Base-by-base conservation (phyloP, 2,113 vertebrate genomes). In the Sinocyclocheilus maitianheensis region DNA sequence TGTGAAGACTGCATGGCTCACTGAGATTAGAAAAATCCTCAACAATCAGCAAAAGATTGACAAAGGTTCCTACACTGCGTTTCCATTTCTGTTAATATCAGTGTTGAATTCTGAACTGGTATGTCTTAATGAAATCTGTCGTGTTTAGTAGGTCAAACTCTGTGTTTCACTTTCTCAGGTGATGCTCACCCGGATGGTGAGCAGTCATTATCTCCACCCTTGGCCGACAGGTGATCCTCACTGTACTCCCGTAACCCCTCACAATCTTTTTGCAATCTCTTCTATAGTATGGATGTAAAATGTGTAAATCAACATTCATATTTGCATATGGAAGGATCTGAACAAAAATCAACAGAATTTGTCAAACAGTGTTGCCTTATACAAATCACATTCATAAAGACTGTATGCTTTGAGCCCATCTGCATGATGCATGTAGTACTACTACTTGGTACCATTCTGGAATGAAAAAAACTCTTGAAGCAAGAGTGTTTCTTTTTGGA, bases 1-100 rank as follows among this genome's bases (percentile, higher is more conserved):
- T 87, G 93, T 97, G 92, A 99, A 99, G 94, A 94, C 95, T 85
- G 91, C 94, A 1, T 99, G 98, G 98, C 88, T 99, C 85, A 95
- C 92, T 67, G 97, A 98, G 95, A 96, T 99, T 81, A 92, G 94
- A 87, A 98, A 95, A 90, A 94, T 99, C 91, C 93, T 99, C 85
- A 95, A 96, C 90, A 97, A 95, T 89, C 97, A 97, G 89, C 96
- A 96, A 88, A 97, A 96, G 91, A 91, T 94, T 79, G 90, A 87
- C 86, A 94, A 95, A 97, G 97, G 97, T 97, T 94, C 84, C 5
- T 91, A 81, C 26, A 72, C 26, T 40, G 71, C 10, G 5, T 65
- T 37, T 79, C 40, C 18, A 53, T 65, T n/a, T 76, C 53, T 88
- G 46, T 55, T 24, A 11, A 84, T 18, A 51, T 72, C 51, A 18